These are phyloP conservation scores for Champsocephalus esox DNA, from an alignment of 2,797 vertebrate species.

Conservation along the genomic window DNA sequence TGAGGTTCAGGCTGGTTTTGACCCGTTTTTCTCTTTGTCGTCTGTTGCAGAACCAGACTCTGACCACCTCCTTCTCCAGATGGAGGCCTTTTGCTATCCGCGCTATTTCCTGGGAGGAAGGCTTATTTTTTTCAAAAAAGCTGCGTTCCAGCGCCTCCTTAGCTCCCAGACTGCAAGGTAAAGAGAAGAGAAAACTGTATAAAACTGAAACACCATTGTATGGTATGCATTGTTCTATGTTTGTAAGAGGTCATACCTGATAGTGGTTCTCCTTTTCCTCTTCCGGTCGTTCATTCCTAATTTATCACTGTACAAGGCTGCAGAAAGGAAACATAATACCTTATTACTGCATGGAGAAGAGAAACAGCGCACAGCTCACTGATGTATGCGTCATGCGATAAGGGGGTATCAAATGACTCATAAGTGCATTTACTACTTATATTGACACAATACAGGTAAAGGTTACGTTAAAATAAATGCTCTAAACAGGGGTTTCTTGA, in stretches of 20 bases:
- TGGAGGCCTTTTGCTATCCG: constrained; percentile 96
- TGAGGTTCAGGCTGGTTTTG: constrained; percentile 96
- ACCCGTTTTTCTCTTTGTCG: constrained; percentile 97
- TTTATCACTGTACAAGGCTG: constrained; percentile 97
- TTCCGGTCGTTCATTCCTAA: constrained; percentile 96
- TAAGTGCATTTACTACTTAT: neutral
- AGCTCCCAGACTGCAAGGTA: constrained; percentile 89
- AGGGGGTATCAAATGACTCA: constrained; percentile 2
- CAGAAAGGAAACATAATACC: constrained; percentile 1
- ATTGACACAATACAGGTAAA: neutral
- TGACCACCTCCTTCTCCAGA: constrained; percentile 97
- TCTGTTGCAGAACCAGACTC: constrained; percentile 99
- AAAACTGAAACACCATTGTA: neutral
- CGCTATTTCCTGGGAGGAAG: constrained; percentile 97
- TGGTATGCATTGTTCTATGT: neutral
- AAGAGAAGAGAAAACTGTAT: neutral
- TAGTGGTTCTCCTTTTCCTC: constrained; percentile 97
- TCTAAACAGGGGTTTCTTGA: constrained; percentile 23
- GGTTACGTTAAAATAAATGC: constrained; percentile 15
- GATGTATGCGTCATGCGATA: neutral
- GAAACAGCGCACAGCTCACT: neutral
- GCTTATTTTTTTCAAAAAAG: constrained; percentile 96
- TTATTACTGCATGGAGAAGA: neutral
- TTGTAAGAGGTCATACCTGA: constrained; percentile 87
- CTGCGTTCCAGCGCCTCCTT: constrained; percentile 96